Base-by-base conservation (phyloP, 2,888 invertebrate species). In the Stomorhina lunata region DNA sequence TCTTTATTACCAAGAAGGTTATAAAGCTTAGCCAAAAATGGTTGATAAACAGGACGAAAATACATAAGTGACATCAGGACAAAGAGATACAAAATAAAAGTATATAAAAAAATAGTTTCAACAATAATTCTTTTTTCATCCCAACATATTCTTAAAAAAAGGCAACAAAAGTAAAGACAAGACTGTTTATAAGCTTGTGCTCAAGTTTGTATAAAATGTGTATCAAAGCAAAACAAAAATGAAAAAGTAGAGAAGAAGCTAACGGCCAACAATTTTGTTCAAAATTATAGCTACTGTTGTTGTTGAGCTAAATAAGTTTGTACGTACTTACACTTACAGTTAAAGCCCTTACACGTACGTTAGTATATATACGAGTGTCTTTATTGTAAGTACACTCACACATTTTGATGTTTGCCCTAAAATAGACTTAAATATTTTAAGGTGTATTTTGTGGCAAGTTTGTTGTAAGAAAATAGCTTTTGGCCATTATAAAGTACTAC, bases 401-500 rank as follows among this genome's bases (percentile, higher is more conserved):
- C 25, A 37, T n/a, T n/a, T n/a, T n/a, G n/a, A n/a, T 53, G 17
- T n/a, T 37, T 12, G 2, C 32, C 22, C 17, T 63, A 4, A 59
- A 22, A 63, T 27, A 29, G 15, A 50, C 57, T 69, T 29, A 22
- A 22, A 50, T 50, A 40, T 61, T 66, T 59, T 50, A 59, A 72
- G 57, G 63, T 48, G 22, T 63, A 68, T 55, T 63, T 43, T 63
- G 45, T 65, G 45, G 40, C 22, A 45, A n/a, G 57, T 80, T 79
- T 72, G 10, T 73, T 75, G 20, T 45, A 15, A 27, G 17, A 57
- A 80, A 59, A 69, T 65, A 71, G 80, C 80, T 63, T 9, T 5
- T 15, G 63, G 75, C 45, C 32, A 53, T 48, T 45, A 12, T 22
- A 27, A 63, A 65, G 17, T 17, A 59, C n/a, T n/a, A n/a, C 59